Percentiles rank a stretch among this genome's conserved stretches.
phyloP scores from a whole-genome alignment of 2,113 vertebrate genomes.

The Procavia capensis region DNA sequence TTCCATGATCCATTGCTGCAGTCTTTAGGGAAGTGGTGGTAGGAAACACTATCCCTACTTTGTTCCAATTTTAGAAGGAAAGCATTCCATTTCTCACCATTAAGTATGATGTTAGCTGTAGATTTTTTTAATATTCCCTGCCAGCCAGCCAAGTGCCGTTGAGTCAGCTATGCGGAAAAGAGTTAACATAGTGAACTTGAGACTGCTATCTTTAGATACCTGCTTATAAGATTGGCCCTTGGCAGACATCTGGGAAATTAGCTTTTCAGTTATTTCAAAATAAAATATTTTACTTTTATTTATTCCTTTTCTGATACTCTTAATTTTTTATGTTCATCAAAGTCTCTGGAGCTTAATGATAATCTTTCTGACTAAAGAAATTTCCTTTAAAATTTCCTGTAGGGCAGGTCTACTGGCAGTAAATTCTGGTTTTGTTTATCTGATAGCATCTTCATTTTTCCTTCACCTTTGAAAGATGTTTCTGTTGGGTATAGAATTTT shows the following conservation, averaged over 20 bases:
- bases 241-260: conserved; percentile 40
- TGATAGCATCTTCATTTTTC: conserved; percentile 31
- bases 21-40: background rate
- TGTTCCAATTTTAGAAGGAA: conserved; percentile 14
- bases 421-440: conserved; percentile 50
- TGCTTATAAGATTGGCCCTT: background rate
- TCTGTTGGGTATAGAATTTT: conserved; percentile 7
- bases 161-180: conserved; percentile 57
- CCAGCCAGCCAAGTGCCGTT: too few relatives aligned
- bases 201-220: conserved; percentile 19
- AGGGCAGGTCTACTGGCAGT: conserved; percentile 20
- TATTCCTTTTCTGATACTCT: conserved; percentile 29
- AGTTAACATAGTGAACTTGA: conserved; percentile 22
- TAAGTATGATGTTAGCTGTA: conserved; percentile 29
- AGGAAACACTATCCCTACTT: conserved; percentile 27
- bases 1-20: too few relatives aligned
- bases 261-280: conserved; percentile 54
- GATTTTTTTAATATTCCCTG: background rate
- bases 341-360: conserved; percentile 6
- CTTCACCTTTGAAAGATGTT: conserved; percentile 42
- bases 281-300: conserved; percentile 47
- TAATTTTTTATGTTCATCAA: conserved; percentile 60
- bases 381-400: conserved; percentile 52
- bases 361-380: conserved; percentile 45
- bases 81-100: conserved; percentile 6